Base-by-base conservation (phyloP, 2,113 vertebrate species). In the Zootoca vivipara region DNA sequence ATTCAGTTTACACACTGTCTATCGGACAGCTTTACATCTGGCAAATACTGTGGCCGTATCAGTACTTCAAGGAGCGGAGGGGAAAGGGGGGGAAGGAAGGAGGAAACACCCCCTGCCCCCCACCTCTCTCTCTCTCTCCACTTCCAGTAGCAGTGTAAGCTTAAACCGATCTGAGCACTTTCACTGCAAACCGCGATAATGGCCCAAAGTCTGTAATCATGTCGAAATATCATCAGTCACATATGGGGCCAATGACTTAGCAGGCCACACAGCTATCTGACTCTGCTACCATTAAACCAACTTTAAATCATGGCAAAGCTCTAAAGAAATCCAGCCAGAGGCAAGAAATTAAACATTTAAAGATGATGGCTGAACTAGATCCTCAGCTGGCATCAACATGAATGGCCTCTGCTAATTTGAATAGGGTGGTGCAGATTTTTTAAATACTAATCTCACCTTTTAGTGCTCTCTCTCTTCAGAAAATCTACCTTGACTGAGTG, bases 21-120 rank as follows among this genome's bases (percentile, higher is more conserved):
- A 83, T 91, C 65, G n/a, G 64, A 83, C 64, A 94, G 73, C 40
- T 89, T 74, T 20, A 87, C 16, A 85, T 89, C 75, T 78, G 38
- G 52, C 1, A 86, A 87, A 84, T 8, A 42, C 24, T 42, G 10
- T 24, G 87, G 74, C 70, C 16, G 22, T 87, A 18, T n/a, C 79
- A 73, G 13, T 12, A 2, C 4, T 24, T 73, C 38, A 78, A 18
- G 56, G 88, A 74, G 40, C 7, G 3, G 12, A 28, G 20, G 13
- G 22, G 0, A 82, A 26, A 4, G 40, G 28, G 46, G 80, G n/a
- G 6, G 83, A 62, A 62, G 69, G 82, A 78, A 52, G 46, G 46
- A 10, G 46, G 46, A 52, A 52, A 52, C 46, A 52, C 46, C 46
- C 46, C 42, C 46, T 2, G 10, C 69, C 5, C 2, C 46, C 46